Evolutionary conservation across 1,140 invertebrate species (phyloP).

Genomic region (Hypsibius dujardini): DNA sequence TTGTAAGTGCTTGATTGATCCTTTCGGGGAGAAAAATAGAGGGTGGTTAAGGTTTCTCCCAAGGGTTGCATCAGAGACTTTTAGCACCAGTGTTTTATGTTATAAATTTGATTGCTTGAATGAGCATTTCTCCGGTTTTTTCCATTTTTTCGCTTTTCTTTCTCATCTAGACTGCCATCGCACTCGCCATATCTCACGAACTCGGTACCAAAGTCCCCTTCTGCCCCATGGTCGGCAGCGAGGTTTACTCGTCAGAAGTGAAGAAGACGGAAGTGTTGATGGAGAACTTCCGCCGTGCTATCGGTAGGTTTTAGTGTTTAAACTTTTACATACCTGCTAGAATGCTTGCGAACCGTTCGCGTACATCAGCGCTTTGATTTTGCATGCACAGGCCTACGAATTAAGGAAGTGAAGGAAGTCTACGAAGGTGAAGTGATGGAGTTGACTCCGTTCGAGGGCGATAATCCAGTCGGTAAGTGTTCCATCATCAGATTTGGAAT

Average conservation of each 20-base stretch:
- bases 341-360: not conserved
- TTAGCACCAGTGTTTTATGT: too few relatives aligned
- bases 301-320: conserved; percentile 43
- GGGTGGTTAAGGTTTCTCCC: too few relatives aligned
- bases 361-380: conserved; percentile 21
- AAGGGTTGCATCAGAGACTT: too few relatives aligned
- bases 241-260: conserved; percentile 98
- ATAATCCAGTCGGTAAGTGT: conserved; percentile 67
- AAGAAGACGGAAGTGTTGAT: conserved; percentile 99
- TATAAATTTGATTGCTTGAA: too few relatives aligned
- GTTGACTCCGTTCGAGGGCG: conserved; percentile 85
- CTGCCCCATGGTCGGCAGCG: conserved; percentile 98
- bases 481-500: not conserved
- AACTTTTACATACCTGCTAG: conserved; percentile 13
- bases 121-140: too few relatives aligned
- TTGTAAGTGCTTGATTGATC: too few relatives aligned
- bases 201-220: conserved; percentile 95
- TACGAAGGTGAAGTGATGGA: conserved; percentile 99
- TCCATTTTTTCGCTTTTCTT: too few relatives aligned
- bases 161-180: conserved; percentile 61
- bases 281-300: conserved; percentile 95
- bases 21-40: too few relatives aligned
- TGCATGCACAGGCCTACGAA: conserved; percentile 34
- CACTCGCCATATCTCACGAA: conserved; percentile 91
- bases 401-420: conserved; percentile 89